A percentile compares a stretch with the other conserved stretches of the same genome.
These are phyloP conservation scores for Spilosoma lubricipeda DNA, from an alignment of 2,888 invertebrate genomes.

Conservation along the genomic window DNA sequence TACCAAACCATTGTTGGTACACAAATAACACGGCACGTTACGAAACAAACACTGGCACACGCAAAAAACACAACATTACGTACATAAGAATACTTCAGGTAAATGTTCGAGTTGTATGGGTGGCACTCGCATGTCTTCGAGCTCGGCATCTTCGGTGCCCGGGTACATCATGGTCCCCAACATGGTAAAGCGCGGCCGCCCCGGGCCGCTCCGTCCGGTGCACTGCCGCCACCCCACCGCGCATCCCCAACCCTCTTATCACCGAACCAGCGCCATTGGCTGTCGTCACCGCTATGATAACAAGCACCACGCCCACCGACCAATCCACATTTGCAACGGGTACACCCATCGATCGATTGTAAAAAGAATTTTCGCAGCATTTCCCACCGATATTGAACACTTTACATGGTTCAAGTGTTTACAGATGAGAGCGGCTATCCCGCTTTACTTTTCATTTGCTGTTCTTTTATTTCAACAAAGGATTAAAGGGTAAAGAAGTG, in stretches of 20 bases:
- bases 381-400: constrained; percentile 77
- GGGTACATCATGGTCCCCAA: constrained; percentile 85
- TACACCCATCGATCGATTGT: constrained; percentile 83
- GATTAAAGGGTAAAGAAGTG: constrained; percentile 42
- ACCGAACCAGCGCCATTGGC: constrained; percentile 72
- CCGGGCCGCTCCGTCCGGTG: constrained; percentile 70
- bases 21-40: constrained; percentile 43
- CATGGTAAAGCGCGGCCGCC: constrained; percentile 74
- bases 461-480: constrained; percentile 55
- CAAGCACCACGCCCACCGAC: constrained; percentile 80
- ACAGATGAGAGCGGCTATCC: constrained; percentile 63
- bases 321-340: constrained; percentile 68
- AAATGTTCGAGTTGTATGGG: constrained; percentile 91
- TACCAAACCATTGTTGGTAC: constrained; percentile 25
- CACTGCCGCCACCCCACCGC: constrained; percentile 78
- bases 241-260: constrained; percentile 84
- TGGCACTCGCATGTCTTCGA: constrained; percentile 89
- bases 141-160: constrained; percentile 71
- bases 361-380: constrained; percentile 74
- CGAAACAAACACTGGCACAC: constrained; percentile 47
- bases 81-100: constrained; percentile 91
- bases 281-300: constrained; percentile 71
- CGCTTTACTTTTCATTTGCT: constrained; percentile 60
- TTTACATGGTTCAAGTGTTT: constrained; percentile 72
- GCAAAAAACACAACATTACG: constrained; percentile 73